These are phyloP conservation scores for Lasioglossum villosulum DNA, from an alignment of 2,888 invertebrate genomes.

Conservation along the genomic window DNA sequence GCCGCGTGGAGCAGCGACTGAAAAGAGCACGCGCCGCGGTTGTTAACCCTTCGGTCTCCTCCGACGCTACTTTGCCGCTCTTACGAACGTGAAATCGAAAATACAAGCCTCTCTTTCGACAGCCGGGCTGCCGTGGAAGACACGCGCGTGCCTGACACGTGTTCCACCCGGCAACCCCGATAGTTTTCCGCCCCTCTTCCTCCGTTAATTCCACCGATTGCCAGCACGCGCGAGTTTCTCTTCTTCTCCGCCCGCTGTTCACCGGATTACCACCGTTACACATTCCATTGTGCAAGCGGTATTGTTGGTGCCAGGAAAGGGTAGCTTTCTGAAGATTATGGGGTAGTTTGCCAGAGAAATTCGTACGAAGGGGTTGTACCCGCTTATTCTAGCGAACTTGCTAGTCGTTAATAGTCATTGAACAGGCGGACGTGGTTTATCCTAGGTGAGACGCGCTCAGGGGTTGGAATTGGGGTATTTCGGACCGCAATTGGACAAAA, in stretches of 20 bases:
- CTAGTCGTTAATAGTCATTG: not conserved
- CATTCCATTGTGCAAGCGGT: not conserved
- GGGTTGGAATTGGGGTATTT: too few relatives aligned
- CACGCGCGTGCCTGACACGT: constrained; percentile 68
- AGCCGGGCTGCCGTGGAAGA: constrained; percentile 29
- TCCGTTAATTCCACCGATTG: constrained; percentile 25
- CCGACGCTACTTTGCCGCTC: constrained; percentile 64
- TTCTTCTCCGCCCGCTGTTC: not conserved
- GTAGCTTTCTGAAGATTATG: not conserved
- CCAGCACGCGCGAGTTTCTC: constrained; percentile 1
- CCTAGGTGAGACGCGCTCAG: too few relatives aligned
- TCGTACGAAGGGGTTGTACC: not conserved
- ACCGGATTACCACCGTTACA: not conserved
- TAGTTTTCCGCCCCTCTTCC: constrained; percentile 49
- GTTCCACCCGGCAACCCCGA: constrained; percentile 42
- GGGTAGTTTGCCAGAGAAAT: not conserved
- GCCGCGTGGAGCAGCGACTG: constrained; percentile 50
- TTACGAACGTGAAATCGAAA: constrained; percentile 67
- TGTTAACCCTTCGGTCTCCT: constrained; percentile 59
- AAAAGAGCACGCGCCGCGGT: constrained; percentile 43
- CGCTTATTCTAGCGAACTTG: not conserved
- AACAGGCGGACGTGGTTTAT: too few relatives aligned
- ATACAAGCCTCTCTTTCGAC: constrained; percentile 40
- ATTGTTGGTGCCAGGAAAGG: not conserved
- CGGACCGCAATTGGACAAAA: constrained; percentile 5